Percentiles rank a stretch among this genome's conserved stretches.
Evolutionary conservation across 2,797 vertebrate genomes (phyloP).

Genomic region (Cyclura pinguis): DNA sequence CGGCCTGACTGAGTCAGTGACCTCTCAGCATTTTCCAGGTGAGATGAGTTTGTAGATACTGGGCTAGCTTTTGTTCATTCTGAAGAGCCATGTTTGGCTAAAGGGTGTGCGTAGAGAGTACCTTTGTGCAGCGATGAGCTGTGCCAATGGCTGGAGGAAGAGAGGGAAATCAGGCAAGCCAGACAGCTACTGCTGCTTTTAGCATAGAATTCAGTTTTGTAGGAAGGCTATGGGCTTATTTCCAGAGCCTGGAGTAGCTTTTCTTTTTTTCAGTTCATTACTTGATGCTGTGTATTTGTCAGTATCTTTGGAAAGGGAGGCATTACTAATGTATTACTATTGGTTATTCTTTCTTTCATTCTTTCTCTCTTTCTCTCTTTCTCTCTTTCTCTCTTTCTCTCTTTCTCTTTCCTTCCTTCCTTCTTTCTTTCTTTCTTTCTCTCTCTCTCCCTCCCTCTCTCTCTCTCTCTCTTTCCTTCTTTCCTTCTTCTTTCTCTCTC

Average conservation of each 20-base stretch:
- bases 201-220: too few relatives aligned
- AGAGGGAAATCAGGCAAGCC: too few relatives aligned
- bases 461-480: too few relatives aligned
- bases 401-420: too few relatives aligned
- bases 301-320: background rate
- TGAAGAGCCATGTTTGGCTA: background rate
- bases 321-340: too few relatives aligned
- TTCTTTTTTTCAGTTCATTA: background rate
- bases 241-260: background rate
- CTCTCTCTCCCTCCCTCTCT: too few relatives aligned
- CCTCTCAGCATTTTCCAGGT: constrained; percentile 91
- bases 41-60: background rate
- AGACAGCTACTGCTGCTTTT: background rate
- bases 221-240: background rate
- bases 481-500: too few relatives aligned
- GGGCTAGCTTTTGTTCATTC: background rate
- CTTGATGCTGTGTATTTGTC: background rate
- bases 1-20: constrained; percentile 85
- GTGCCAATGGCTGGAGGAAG: background rate
- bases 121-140: background rate
- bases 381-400: too few relatives aligned
- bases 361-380: too few relatives aligned
- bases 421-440: too few relatives aligned
- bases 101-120: background rate
- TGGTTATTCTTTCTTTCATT: too few relatives aligned